Evolutionary conservation across 2,113 vertebrate genomes (phyloP), one percentile per base, ranked within the genome.

Genomic region (Coreoperca whiteheadi): DNA sequence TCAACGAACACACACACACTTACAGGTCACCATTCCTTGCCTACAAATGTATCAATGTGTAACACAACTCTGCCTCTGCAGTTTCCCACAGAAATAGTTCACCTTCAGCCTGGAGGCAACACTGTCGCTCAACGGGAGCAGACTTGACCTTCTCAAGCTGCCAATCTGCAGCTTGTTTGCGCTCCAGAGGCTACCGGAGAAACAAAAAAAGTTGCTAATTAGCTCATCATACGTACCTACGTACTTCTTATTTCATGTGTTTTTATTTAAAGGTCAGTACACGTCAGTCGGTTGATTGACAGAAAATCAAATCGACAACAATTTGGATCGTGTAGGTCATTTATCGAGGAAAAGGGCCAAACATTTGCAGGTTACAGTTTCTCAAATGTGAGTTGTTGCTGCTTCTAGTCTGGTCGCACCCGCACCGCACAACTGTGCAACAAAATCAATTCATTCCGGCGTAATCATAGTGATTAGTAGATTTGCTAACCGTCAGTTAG

Each of bases 121-220:
- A 21, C 66, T 37, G 78, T 20, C 66, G 57, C 57, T 73, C 71
- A 63, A 21, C 7, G 21, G 43, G 30, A 20, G 12, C 57, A 6
- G 60, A 65, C 32, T 74, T 86, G 88, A 91, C 90, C 87, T 92
- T 84, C 66, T 84, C 80, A 77, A 50, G 57, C 37, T n/a, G 56
- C 71, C 75, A 50, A 28, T 56, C 67, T 60, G 41, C 30, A 8
- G 48, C 48, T 25, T 68, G 41, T 53, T 77, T n/a, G 28, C 23
- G 28, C 39, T 50, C 18, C 8, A 32, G 12, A n/a, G 15, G 34
- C 39, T 51, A 30, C 23, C 34, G 15, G 32, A 46, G 32, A 2
- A 20, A 25, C 37, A 5, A 1, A 28, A n/a, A 63, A 6, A 3
- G 56, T 10, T 8, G 16, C 23, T 51, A 6, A 50, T 48, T 48